Percentiles rank a stretch among this genome's conserved stretches.
Conservation (phyloP, 1,140 invertebrate species). For the Pissodes strobi region DNA sequence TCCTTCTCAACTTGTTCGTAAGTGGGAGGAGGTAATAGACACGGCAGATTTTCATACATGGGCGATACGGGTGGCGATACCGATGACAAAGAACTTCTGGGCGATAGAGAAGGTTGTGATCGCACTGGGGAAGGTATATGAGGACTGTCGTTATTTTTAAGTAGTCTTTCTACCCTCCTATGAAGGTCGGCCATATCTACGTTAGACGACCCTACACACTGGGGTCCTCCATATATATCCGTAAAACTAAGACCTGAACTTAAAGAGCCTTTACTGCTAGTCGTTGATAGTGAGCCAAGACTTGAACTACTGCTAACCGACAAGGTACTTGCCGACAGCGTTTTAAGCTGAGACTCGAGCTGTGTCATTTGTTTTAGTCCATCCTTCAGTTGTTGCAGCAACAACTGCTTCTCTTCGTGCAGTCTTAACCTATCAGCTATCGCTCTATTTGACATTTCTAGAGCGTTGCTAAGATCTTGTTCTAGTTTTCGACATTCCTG, state of each 20-base stretch:
- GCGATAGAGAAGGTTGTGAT: constrained; percentile 74
- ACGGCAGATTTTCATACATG: constrained; percentile 66
- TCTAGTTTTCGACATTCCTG: constrained; percentile 85
- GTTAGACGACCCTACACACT: constrained; percentile 62
- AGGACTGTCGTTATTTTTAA: constrained; percentile 60
- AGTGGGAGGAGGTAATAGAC: constrained; percentile 68
- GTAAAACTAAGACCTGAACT: constrained; percentile 91
- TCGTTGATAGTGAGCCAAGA: constrained; percentile 87
- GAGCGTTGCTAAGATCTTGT: constrained; percentile 86
- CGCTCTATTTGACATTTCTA: constrained; percentile 90
- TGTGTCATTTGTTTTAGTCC: constrained; percentile 86
- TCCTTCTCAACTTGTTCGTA: constrained; percentile 67
- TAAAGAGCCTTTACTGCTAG: constrained; percentile 85
- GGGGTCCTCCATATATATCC: constrained; percentile 91
- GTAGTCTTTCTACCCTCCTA: constrained; percentile 72
- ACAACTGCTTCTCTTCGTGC: constrained; percentile 88
- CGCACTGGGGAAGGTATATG: constrained; percentile 63
- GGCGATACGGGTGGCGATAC: constrained; percentile 84
- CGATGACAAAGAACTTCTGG: constrained; percentile 83
- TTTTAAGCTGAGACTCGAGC: constrained; percentile 90
- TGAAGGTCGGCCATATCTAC: constrained; percentile 84
- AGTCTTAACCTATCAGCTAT: constrained; percentile 88
- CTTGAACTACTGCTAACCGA: constrained; percentile 94
- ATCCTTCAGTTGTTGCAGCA: constrained; percentile 86
- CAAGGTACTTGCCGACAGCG: constrained; percentile 88